Conservation (phyloP, 2,888 invertebrate species). For the Liopterus haemorrhoidalis region DNA sequence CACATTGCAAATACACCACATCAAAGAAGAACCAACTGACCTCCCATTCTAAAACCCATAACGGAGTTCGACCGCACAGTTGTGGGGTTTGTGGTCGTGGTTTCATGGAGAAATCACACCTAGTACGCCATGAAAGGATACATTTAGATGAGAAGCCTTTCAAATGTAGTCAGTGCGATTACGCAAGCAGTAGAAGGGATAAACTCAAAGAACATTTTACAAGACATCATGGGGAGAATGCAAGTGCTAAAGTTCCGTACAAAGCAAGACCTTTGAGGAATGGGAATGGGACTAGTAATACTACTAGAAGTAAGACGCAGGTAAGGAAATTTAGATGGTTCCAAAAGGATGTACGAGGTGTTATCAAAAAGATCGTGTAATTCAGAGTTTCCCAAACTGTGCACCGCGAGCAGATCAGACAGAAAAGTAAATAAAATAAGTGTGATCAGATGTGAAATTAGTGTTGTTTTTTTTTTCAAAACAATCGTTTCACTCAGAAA, state of each 20-base stretch:
- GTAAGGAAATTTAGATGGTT: slow-evolving; percentile 34
- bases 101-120: slow-evolving; percentile 62
- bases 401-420: no score
- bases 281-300: slow-evolving; percentile 27
- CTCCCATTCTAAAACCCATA: slow-evolving; percentile 60
- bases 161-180: slow-evolving; percentile 59
- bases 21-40: slow-evolving; percentile 60
- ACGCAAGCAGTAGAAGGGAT: slow-evolving; percentile 58
- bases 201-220: slow-evolving; percentile 57
- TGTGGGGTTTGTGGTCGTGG: slow-evolving; percentile 56
- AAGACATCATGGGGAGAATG: slow-evolving; percentile 49
- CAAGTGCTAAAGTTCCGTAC: slow-evolving; percentile 50
- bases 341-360: no score
- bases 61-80: slow-evolving; percentile 48
- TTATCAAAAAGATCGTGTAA: no score
- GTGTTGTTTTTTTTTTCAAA: no score
- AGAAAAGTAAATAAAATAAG: no score
- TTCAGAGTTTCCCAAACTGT: no score
- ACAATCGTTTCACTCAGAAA: no score
- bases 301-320: slow-evolving; percentile 39
- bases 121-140: slow-evolving; percentile 60
- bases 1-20: slow-evolving; percentile 57
- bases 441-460: no score
- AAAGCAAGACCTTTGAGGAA: slow-evolving; percentile 46
- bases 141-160: slow-evolving; percentile 60